Evolutionary conservation across 2,113 vertebrate species (phyloP), one percentile per base, ranked within the genome.

Genomic region (Sinosuthora webbiana): DNA sequence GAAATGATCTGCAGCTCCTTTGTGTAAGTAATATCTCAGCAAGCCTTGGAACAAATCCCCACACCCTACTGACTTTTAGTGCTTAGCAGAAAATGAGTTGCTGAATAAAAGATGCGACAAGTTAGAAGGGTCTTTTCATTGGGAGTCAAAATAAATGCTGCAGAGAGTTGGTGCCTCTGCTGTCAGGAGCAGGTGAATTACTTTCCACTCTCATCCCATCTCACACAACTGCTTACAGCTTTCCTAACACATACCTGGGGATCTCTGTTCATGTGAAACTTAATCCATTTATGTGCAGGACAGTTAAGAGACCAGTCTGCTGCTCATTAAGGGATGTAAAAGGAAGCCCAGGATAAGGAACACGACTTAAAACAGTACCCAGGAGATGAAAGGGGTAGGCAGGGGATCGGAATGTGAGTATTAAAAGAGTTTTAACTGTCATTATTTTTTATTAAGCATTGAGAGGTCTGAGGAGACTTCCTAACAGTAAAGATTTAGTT

Each of bases 371-470:
- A 92, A 81, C 75, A 83, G 71, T 55, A 39, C 90, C 78, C 78
- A 68, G 85, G 91, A 90, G 94, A 88, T 83, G 23, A 60, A 60
- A 6, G 75, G 83, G 85, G 44, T 47, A 89, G 90, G 50, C 75
- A 91, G 64, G 84, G 90, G 67, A 60, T 68, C 85, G 89, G 68
- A 77, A 45, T 83, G 74, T 20, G 88, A 57, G 73, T 57, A 93
- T 97, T 95, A 88, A 59, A 94, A 57, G 71, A 95, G 70, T 88
- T 97, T 93, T 77, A 94, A 41, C 84, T 94, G 87, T 89, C 94
- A 79, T 97, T 89, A 94, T 89, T 95, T 96, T 95, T 95, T 95
- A 95, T 95, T 95, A 94, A 91, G 88, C 68, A 13, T 44, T 92
- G 87, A 78, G 74, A 93, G 82, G 49, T 68, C 91, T 87, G 67